Conservation (phyloP, 2,888 invertebrate genomes). For the Amphipyra berbera region DNA sequence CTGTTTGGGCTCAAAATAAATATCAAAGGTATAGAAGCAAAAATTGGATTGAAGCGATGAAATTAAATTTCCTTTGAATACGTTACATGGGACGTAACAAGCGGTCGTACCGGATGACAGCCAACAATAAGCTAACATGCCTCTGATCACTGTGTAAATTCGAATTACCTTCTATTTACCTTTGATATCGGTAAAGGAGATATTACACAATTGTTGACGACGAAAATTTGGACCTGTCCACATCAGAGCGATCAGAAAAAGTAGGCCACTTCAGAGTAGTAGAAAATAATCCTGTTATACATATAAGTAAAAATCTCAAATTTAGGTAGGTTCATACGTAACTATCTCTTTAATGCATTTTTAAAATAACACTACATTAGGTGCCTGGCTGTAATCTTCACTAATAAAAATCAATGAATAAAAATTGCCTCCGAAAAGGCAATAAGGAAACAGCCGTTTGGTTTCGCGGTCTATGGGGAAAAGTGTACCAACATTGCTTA, state of each 20-base stretch:
- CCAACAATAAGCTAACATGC: slow-evolving; percentile 44
- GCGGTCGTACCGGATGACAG: slow-evolving; percentile 51
- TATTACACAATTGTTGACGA: not conserved
- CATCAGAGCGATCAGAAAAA: no score
- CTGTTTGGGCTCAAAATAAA: slow-evolving; percentile 38
- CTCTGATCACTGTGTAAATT: slow-evolving; percentile 37
- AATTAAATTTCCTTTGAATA: slow-evolving; percentile 58
- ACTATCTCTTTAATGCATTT: no score
- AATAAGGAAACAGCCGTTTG: slow-evolving; percentile 24
- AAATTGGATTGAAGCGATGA: slow-evolving; percentile 46
- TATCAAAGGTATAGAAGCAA: slow-evolving; percentile 33
- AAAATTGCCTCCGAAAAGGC: not conserved
- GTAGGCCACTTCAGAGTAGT: not conserved
- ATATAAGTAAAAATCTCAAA: no score
- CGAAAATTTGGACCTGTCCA: not conserved
- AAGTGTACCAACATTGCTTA: slow-evolving; percentile 2
- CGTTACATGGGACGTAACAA: slow-evolving; percentile 46
- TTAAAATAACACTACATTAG: not conserved
- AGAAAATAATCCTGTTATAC: no score
- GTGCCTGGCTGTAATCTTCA: not conserved
- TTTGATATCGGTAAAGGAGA: slow-evolving; percentile 3
- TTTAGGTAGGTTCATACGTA: no score
- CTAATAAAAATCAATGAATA: not conserved
- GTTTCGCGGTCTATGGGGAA: slow-evolving; percentile 5
- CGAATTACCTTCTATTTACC: slow-evolving; percentile 31